These are phyloP conservation scores for Cydia splendana DNA, from an alignment of 1,140 invertebrate species.

Conservation along the genomic window DNA sequence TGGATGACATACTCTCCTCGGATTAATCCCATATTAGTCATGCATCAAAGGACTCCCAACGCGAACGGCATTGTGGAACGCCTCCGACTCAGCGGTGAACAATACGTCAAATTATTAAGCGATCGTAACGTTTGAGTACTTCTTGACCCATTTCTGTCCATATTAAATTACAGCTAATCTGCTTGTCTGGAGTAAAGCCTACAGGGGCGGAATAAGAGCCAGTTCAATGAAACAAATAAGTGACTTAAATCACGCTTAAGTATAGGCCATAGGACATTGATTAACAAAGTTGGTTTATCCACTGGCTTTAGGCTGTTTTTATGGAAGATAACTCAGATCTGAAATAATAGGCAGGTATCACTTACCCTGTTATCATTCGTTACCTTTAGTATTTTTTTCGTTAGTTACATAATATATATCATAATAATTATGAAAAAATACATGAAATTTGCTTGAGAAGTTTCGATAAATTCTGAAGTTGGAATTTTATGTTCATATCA, in stretches of 20 bases:
- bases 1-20: conserved; percentile 72
- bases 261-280: not conserved
- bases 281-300: not conserved
- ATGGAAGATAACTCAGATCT: not conserved
- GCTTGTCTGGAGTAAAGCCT: conserved; percentile 24
- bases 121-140: conserved; percentile 59
- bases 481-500: too few species aligned
- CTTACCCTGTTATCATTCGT: too few species aligned
- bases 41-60: conserved; percentile 73
- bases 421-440: too few species aligned
- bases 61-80: conserved; percentile 62
- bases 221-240: not conserved
- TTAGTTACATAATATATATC: too few species aligned
- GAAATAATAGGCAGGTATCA: not conserved
- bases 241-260: not conserved
- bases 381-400: too few species aligned
- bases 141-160: conserved; percentile 70
- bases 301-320: not conserved
- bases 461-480: too few species aligned
- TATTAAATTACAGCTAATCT: conserved; percentile 56
- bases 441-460: too few species aligned
- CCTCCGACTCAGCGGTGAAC: conserved; percentile 66
- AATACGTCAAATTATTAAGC: conserved; percentile 71
- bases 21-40: conserved; percentile 74
- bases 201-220: conserved; percentile 6